Evolutionary conservation across 1,140 invertebrate genomes (phyloP), one percentile per base, ranked within the genome.

Genomic region (Drosophila melanica): DNA sequence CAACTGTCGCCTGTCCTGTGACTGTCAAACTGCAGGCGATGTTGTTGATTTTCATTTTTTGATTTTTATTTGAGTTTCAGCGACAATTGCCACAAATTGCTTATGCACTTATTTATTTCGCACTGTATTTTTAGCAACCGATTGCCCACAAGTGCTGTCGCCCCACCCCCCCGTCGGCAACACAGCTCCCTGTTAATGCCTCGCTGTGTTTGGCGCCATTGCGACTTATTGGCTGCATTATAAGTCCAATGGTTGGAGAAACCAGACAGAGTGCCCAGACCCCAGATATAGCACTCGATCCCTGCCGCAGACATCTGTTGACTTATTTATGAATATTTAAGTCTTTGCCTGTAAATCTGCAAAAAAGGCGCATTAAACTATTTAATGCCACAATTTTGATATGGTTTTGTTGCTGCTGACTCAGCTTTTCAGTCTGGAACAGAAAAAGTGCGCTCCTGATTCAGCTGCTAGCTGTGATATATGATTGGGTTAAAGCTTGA

Each of bases 31-130:
- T 81, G 78, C 78, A 66, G 44, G 41, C 54, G n/a, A 35, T 35
- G 8, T 47, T 47, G 18, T 20, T 45, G 27, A 27, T 45, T 45
- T 45, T 18, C 8, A 10, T 45, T 23, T 18, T 45, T 10, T 20
- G 9, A 23, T 11, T 47, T 27, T 11, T 45, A 4, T 45, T 18
- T 48, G 14, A 72, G 41, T 69, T 62, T 50, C 75, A 69, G 69
- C 68, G 82, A 87, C 84, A 87, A 87, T 87, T 87, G 84, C 73
- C 77, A 41, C 84, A 87, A 89, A 87, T 87, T 87, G 80, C 73
- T 82, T 76, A 66, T 69, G 67, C 78, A 76, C 44, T 71, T 65
- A 70, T 70, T 70, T 54, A 70, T 51, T 67, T 65, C 16, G 23
- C 69, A 20, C 51, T 62, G 37, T 78, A 86, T 87, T 87, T 86